Evolutionary conservation across 1,140 invertebrate species (phyloP), one percentile per base, ranked within the genome.

Genomic region (Monochamus saltuarius): DNA sequence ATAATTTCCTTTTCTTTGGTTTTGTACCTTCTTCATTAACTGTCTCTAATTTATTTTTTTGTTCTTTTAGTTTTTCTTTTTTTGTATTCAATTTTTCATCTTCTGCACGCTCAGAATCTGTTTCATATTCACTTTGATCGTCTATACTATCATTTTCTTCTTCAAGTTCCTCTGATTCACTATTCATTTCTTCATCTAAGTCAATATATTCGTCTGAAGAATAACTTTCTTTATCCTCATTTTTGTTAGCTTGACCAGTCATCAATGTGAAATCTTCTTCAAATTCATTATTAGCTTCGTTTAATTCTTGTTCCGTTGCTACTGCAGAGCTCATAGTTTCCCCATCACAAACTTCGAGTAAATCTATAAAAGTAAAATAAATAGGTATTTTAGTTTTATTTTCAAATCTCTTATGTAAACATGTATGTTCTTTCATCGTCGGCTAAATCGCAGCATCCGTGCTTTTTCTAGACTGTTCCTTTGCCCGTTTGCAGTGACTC

Each of bases 331-430:
- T 83, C 65, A 87, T 82, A 49, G 86, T 89, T 55, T 89, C 83
- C 51, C 83, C 80, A 74, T 93, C 84, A 75, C 91, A 92, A 43
- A 91, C 83, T 78, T 94, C 90, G 63, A 94, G 73, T 61, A 91
- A 72, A 84, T 89, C 88, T 90, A 67, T 49, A 56, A 51, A 53
- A 57, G 50, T 19, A 52, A 56, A 62, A 43, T n/a, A 51, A 14
- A 13, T 19, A 29, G 14, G 0, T 6, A 13, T 11, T 11, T 49
- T 50, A 9, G 49, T 49, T 37, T 39, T n/a, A 56, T 37, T 19
- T 8, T 37, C 39, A 51, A 58, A 50, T 4, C 19, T 50, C 14
- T 35, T 37, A 17, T 4, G 50, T 4, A 36, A 57, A 47, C 14
- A n/a, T n/a, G n/a, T n/a, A n/a, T n/a, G n/a, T n/a, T n/a, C n/a